Percentiles rank a stretch among this genome's conserved stretches.
phyloP scores from a whole-genome alignment of 2,113 vertebrate species.

The Chiloscyllium plagiosum region DNA sequence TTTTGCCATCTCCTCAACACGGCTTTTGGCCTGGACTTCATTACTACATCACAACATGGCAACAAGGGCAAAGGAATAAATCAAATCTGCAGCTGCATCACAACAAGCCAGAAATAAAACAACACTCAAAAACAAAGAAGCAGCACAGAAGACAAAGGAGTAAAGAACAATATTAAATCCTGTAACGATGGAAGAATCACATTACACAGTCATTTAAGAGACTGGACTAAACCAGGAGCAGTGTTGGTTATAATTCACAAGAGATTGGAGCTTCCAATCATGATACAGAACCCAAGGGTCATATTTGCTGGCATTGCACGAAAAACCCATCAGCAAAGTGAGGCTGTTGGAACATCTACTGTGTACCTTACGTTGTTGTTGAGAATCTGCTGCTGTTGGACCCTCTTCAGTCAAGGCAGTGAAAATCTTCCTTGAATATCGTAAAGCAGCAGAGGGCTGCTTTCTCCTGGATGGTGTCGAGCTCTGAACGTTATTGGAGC shows the following conservation, averaged over 20 bases:
- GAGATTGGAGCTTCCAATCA: neutral
- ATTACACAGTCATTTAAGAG: neutral
- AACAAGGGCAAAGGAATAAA: neutral
- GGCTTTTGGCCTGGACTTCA: neutral
- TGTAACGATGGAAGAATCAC: neutral
- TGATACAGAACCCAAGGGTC: neutral
- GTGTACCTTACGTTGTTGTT: neutral
- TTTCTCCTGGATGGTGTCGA: neutral
- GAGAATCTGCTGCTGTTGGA: too few relatives aligned
- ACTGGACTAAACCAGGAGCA: neutral
- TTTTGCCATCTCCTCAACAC: neutral
- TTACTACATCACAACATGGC: neutral
- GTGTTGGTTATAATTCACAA: neutral
- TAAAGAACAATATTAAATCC: neutral
- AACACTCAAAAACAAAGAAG: neutral
- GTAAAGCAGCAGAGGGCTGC: neutral
- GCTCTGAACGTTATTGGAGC: neutral
- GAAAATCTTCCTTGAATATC: neutral
- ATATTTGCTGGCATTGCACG: neutral
- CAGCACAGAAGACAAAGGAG: neutral
- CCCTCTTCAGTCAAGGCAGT: neutral
- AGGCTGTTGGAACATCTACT: neutral
- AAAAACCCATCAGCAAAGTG: neutral
- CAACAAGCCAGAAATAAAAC: neutral
- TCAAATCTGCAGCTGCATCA: neutral